Evolutionary conservation across 2,113 vertebrate genomes (phyloP), one percentile per base, ranked within the genome.

Genomic region (Hemichromis elongatus): DNA sequence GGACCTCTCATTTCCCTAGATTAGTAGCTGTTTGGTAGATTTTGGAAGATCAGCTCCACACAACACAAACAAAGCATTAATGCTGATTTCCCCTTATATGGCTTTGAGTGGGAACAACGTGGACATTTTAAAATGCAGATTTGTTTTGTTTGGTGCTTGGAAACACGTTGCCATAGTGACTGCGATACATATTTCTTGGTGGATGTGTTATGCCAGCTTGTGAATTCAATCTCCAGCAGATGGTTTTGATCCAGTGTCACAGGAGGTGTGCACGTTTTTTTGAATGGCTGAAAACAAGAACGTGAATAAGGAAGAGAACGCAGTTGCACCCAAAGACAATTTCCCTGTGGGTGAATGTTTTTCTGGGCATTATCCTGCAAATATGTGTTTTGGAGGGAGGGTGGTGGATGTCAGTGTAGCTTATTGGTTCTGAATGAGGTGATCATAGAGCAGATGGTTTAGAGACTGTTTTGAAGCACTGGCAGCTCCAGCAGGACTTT

Each of bases 91-190:
- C 33, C 79, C 35, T 89, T 30, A 61, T 86, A 52, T 88, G 73
- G 30, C n/a, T 33, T 33, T 18, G 18, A 79, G 75, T 11, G 37
- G 73, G 70, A 82, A 54, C 50, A 30, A 77, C 57, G 83, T 40
- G 68, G 59, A 13, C 63, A 52, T 57, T 77, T 56, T 53, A 9
- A 55, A 26, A 82, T 80, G 47, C 80, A 75, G 79, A 89, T 82
- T 77, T 78, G 77, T 63, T 89, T 90, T 90, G 80, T 88, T 88
- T 90, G 55, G 79, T 77, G 7, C 75, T 42, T 45, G 33, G 40
- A 54, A 81, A 88, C 85, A 63, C 30, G 88, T 90, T 92, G 84
- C 89, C 78, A 92, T 81, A 55, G 86, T 73, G 75, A 89, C 81
- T 5, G 45, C 33, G 66, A 68, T 87, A 56, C 77, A 89, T 59